phyloP scores from a whole-genome alignment of 1,140 invertebrate genomes.

The Drosophila orena region DNA sequence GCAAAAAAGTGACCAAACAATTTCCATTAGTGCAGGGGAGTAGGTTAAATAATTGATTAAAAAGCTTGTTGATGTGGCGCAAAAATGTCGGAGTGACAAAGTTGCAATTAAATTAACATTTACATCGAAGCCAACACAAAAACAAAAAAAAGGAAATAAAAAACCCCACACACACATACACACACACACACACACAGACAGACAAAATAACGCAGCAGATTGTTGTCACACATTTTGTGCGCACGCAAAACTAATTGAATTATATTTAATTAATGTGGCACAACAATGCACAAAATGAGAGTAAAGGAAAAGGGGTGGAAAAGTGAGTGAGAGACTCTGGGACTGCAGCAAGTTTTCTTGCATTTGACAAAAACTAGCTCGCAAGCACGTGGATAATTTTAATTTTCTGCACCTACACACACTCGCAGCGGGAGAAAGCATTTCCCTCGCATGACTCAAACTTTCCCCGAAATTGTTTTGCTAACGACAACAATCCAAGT shows the following conservation, averaged over 20 bases:
- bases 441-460: slow-evolving; percentile 60
- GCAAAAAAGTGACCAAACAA: slow-evolving; percentile 12
- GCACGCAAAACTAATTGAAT: slow-evolving; percentile 42
- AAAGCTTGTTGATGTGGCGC: slow-evolving; percentile 48
- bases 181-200: no score
- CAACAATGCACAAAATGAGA: slow-evolving; percentile 1
- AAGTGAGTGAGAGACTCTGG: slow-evolving; percentile 15
- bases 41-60: slow-evolving; percentile 68
- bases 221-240: slow-evolving; percentile 17
- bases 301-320: not conserved
- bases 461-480: slow-evolving; percentile 77
- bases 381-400: slow-evolving; percentile 75
- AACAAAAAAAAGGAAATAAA: not conserved
- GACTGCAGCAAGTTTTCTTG: slow-evolving; percentile 5
- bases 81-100: slow-evolving; percentile 51
- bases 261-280: slow-evolving; percentile 66
- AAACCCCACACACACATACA: no score
- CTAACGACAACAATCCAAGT: slow-evolving; percentile 54
- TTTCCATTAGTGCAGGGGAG: slow-evolving; percentile 46
- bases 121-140: slow-evolving; percentile 12
- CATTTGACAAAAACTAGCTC: slow-evolving; percentile 50
- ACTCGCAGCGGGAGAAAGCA: not conserved
- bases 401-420: slow-evolving; percentile 63
- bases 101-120: slow-evolving; percentile 75
- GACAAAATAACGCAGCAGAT: not conserved